Conservation (phyloP, 2,797 vertebrate genomes). For the Dallia pectoralis region DNA sequence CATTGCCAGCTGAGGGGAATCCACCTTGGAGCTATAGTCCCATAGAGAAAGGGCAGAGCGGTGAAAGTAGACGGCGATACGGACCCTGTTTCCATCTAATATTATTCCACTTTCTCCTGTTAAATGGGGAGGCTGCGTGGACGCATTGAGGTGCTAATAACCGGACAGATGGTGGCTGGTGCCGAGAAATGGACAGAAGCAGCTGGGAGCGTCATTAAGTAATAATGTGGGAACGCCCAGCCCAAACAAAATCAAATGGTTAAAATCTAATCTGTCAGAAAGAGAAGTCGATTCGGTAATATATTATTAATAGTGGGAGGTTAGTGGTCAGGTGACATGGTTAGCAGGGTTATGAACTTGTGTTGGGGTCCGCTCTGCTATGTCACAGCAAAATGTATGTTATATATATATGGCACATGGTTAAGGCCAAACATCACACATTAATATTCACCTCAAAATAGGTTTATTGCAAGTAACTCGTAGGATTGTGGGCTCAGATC, state of each 20-base stretch:
- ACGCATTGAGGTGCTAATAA: constrained; percentile 89
- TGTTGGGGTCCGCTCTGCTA: constrained; percentile 53
- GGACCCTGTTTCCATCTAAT: constrained; percentile 58
- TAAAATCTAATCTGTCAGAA: constrained; percentile 77
- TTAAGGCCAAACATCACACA: constrained; percentile 31
- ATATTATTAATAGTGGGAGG: constrained; percentile 84
- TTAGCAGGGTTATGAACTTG: constrained; percentile 36
- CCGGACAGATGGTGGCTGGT: constrained; percentile 87
- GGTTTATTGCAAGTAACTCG: constrained; percentile 31
- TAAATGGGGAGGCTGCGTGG: constrained; percentile 77
- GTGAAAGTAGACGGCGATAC: constrained; percentile 30
- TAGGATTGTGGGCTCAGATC: constrained; percentile 28
- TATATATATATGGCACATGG: constrained; percentile 33
- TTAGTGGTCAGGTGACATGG: constrained; percentile 52
- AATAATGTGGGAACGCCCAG: constrained; percentile 90
- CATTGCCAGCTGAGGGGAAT: not conserved
- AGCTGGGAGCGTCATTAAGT: constrained; percentile 85
- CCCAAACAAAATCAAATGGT: constrained; percentile 83
- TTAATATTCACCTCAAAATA: constrained; percentile 51
- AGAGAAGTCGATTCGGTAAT: constrained; percentile 74
- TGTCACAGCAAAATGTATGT: constrained; percentile 66
- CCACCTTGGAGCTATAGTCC: not conserved
- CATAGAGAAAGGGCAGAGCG: not conserved
- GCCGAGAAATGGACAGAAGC: constrained; percentile 86
- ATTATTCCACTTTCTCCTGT: constrained; percentile 69